Evolutionary conservation across 2,113 vertebrate genomes (phyloP), one percentile per base, ranked within the genome.

Genomic region (Pimephales promelas): DNA sequence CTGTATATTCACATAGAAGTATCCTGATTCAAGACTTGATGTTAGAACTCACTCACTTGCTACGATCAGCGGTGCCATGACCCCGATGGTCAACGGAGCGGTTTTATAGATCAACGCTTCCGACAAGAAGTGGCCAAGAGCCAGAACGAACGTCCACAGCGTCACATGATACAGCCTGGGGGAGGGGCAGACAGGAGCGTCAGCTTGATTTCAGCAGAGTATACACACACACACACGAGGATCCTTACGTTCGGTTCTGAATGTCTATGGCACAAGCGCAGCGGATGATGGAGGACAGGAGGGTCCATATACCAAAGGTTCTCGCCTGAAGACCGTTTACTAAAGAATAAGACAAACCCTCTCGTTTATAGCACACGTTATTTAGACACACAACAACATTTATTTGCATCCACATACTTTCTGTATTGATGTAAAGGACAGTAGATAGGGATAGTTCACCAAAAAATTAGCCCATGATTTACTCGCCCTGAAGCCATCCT

Each of bases 281-380:
- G 84, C 97, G 97, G 82, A 98, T 96, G 88, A 98, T 96, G 0
- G 97, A 98, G 0, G 97, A 96, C n/a, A 99, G 90, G 86, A 99
- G 89, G 0, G 97, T 98, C 98, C 98, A 99, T 79, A 99, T 95
- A 26, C 98, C 98, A 87, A 98, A 98, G 14, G 96, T 99, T 79
- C 97, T 95, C 85, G 98, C 98, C 86, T 99, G 97, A 81, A 99
- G 97, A 73, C 96, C 97, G 59, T 99, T 99, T 87, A 99, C 98
- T 99, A 86, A 36, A 83, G 36, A 77, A 83, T 66, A 16, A 82
- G 22, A 40, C 40, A 40, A 40, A 8, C 8, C 36, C 7, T 40
- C 36, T 8, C 40, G 9, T 40, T 40, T 10, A 10, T 40, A 40
- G 9, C 40, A 40, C 40, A 40, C 40, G 2, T 40, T 40, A 40